These are phyloP conservation scores for Callyntrura sp. DNA, from an alignment of 2,888 invertebrate genomes.

Conservation along the genomic window DNA sequence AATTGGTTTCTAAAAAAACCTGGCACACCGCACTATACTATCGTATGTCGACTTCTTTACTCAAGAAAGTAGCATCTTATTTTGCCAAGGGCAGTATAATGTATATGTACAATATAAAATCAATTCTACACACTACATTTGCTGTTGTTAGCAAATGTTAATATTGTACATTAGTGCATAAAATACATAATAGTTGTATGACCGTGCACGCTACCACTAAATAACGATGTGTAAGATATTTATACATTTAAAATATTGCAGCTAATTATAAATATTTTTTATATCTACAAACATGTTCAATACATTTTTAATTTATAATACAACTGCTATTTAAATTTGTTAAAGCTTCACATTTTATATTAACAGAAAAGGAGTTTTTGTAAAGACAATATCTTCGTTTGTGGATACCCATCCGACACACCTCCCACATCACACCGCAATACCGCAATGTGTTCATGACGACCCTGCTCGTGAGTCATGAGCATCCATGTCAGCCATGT, in stretches of 20 bases:
- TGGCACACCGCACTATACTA: conserved; percentile 4
- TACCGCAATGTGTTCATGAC: conserved; percentile 63
- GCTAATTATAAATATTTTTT: neutral
- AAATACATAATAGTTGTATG: neutral
- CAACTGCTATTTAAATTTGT: neutral
- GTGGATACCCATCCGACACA: neutral
- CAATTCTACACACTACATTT: neutral
- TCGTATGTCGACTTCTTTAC: too few relatives aligned
- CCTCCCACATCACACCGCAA: neutral
- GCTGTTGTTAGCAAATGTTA: neutral
- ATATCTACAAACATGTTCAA: neutral
- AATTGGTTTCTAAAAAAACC: neutral
- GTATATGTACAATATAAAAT: conserved; percentile 13
- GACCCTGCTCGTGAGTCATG: conserved; percentile 79
- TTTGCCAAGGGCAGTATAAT: too few relatives aligned
- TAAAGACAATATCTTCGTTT: neutral
- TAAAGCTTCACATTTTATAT: conserved; percentile 21
- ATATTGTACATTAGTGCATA: conserved; percentile 6
- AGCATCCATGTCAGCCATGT: conserved; percentile 82
- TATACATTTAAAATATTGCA: neutral
- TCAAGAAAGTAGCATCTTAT: too few relatives aligned
- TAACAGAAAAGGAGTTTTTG: neutral
- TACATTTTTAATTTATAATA: neutral
- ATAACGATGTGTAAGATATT: neutral
- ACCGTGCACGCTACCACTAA: neutral